A percentile compares a stretch with the other conserved stretches of the same genome.
Conservation (phyloP, 2,797 vertebrate genomes). For the Thunnus albacares region DNA sequence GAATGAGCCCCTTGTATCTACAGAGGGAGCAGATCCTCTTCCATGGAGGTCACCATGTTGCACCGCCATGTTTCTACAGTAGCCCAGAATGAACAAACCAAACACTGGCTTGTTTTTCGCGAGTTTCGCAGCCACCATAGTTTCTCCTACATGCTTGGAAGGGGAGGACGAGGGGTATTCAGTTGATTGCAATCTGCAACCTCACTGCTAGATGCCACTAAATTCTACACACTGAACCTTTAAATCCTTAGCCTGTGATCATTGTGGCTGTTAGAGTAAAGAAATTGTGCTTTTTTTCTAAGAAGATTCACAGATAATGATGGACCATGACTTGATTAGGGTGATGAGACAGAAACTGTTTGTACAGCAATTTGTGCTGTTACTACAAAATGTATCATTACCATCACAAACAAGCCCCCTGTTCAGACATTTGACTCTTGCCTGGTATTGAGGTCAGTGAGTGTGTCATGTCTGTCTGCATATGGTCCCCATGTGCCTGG, state of each 20-base stretch:
- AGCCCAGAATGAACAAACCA: no score
- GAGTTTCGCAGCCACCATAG: no score
- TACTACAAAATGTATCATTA: slow-evolving; percentile 1
- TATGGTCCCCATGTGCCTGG: slow-evolving; percentile 32
- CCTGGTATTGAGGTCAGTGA: slow-evolving; percentile 39
- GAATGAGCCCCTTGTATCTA: no score
- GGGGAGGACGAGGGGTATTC: no score
- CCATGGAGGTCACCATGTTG: no score
- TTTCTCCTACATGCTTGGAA: no score
- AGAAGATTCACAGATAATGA: background rate
- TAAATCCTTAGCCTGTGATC: background rate
- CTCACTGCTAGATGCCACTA: no score
- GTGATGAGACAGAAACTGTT: background rate
- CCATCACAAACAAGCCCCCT: background rate
- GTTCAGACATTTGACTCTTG: slow-evolving; percentile 11
- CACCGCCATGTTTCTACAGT: no score
- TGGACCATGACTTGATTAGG: background rate
- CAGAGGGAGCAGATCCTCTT: no score
- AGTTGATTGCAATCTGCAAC: no score
- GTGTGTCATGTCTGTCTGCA: slow-evolving; percentile 30
- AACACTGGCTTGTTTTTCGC: no score
- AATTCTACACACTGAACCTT: no score
- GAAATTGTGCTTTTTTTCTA: background rate
- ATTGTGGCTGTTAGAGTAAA: background rate
- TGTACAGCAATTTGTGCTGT: background rate